A percentile compares a stretch with the other conserved stretches of the same genome.
phyloP scores from a whole-genome alignment of 2,797 vertebrate species.

The Syncerus caffer region DNA sequence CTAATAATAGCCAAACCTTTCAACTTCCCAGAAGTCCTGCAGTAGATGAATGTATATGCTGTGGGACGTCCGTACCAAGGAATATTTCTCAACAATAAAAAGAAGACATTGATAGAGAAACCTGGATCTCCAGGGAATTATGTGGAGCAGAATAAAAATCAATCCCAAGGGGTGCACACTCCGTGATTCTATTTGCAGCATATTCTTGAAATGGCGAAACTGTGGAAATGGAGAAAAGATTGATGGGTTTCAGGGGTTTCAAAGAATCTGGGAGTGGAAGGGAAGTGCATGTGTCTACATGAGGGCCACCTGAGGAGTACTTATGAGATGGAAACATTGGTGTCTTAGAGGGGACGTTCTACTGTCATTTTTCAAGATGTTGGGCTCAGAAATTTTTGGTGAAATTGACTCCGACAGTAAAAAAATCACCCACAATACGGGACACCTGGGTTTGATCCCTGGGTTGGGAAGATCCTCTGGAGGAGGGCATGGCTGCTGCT shows the following conservation, averaged over 20 bases:
- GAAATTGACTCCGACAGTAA: background rate
- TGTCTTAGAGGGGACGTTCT: background rate
- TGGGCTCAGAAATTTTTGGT: background rate
- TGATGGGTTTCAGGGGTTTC: too few species aligned
- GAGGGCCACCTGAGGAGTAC: background rate
- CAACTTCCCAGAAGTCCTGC: background rate
- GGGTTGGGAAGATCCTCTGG: background rate
- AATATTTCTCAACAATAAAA: background rate
- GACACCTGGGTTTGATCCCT: background rate
- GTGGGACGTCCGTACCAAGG: fast-evolving
- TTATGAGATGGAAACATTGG: background rate
- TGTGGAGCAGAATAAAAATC: background rate
- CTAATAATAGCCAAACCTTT: background rate
- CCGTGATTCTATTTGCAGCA: background rate
- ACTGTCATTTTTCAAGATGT: background rate
- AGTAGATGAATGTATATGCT: too few species aligned
- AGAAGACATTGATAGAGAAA: background rate
- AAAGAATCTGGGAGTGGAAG: background rate
- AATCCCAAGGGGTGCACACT: too few species aligned
- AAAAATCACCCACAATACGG: background rate
- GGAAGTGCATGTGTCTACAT: fast-evolving
- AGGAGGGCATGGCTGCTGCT: background rate
- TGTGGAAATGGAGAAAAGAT: background rate
- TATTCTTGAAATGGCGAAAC: background rate
- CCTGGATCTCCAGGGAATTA: background rate